A percentile compares a stretch with the other conserved stretches of the same genome.
Conservation (phyloP, 2,797 vertebrate genomes). For the Tympanoctomys barrerae region DNA sequence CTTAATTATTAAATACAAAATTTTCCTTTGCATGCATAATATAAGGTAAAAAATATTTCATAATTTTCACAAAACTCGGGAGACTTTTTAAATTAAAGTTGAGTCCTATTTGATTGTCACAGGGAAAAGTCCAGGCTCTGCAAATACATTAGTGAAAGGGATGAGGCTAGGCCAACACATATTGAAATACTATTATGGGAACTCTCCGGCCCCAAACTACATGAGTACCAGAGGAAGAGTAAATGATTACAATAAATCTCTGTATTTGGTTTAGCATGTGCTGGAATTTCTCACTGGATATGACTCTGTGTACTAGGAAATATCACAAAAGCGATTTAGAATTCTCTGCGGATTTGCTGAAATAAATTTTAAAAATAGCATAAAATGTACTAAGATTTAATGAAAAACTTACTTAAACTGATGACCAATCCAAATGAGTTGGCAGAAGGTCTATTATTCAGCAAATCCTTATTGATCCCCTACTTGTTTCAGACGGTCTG, state of each 20-base stretch:
- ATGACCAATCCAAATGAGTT: slow-evolving; percentile 2
- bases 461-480: not conserved
- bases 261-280: slow-evolving; percentile 20
- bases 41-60: not conserved
- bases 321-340: not conserved
- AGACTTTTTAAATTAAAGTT: slow-evolving; percentile 28
- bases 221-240: not conserved
- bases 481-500: not conserved
- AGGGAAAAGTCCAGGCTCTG: not conserved
- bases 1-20: slow-evolving; percentile 30
- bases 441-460: not conserved
- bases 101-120: not conserved
- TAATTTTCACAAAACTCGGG: not conserved
- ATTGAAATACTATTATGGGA: slow-evolving; percentile 31
- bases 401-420: slow-evolving; percentile 20
- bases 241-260: slow-evolving; percentile 43
- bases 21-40: not conserved
- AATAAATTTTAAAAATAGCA: slow-evolving; percentile 25
- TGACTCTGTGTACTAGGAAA: not conserved
- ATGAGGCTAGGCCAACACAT: not conserved
- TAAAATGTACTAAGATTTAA: slow-evolving; percentile 2
- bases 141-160: slow-evolving; percentile 25
- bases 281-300: slow-evolving; percentile 37
- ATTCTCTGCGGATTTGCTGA: not conserved
- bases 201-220: not conserved